These are phyloP conservation scores for Pimpla rufipes DNA, from an alignment of 2,888 invertebrate species.

Conservation along the genomic window DNA sequence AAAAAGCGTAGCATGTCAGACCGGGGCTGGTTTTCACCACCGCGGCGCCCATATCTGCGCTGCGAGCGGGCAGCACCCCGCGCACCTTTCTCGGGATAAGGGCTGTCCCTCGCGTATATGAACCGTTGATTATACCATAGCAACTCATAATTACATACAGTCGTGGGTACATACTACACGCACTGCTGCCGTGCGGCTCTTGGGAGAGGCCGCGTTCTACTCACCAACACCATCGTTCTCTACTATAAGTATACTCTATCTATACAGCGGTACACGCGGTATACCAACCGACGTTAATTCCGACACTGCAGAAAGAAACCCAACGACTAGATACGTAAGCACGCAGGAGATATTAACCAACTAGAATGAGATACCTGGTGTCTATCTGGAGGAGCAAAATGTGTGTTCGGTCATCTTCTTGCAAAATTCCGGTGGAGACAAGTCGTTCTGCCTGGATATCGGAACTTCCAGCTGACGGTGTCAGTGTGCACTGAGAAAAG, in stretches of 20 bases:
- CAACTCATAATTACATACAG: slow-evolving; percentile 67
- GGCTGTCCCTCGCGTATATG: slow-evolving; percentile 67
- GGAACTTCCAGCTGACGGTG: too few species aligned
- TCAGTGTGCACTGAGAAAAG: too few species aligned
- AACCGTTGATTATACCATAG: slow-evolving; percentile 70
- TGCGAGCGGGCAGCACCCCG: slow-evolving; percentile 40
- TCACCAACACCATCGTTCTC: slow-evolving; percentile 30
- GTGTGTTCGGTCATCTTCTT: too few species aligned
- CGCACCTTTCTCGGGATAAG: slow-evolving; percentile 62
- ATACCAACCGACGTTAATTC: slow-evolving; percentile 49
- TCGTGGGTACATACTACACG: slow-evolving; percentile 66
- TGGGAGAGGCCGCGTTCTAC: slow-evolving; percentile 43
- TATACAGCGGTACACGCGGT: slow-evolving; percentile 29
- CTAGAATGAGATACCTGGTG: slow-evolving; percentile 4
- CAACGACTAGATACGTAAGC: slow-evolving; percentile 56
- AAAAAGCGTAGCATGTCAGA: slow-evolving; percentile 66
- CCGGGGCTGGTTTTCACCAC: slow-evolving; percentile 59
- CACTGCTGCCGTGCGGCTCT: slow-evolving; percentile 60
- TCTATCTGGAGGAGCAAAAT: slow-evolving; percentile 27
- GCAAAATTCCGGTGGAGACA: too few species aligned
- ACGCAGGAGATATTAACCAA: slow-evolving; percentile 45
- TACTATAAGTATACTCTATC: slow-evolving; percentile 43
- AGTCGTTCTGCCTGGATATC: too few species aligned
- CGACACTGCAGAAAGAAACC: slow-evolving; percentile 60
- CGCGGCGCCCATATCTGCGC: slow-evolving; percentile 61